Evolutionary conservation across 92 coral and sea anemone species (phyloP).

Genomic region (Palythoa grandis): DNA sequence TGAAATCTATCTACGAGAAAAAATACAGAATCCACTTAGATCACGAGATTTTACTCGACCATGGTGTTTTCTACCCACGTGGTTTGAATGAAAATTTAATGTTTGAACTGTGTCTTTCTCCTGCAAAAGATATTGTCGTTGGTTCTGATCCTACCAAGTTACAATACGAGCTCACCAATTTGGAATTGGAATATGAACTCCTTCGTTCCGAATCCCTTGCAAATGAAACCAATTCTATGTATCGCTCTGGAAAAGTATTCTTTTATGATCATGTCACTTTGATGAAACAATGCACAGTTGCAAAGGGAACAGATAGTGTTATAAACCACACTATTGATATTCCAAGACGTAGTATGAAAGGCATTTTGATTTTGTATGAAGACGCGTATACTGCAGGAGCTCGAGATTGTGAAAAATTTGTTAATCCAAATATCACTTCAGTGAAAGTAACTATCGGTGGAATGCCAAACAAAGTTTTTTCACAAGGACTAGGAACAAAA

Average conservation of each 20-base stretch:
- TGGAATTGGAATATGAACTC: not conserved
- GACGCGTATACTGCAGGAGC: not conserved
- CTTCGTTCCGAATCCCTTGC: not conserved
- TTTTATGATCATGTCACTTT: not conserved
- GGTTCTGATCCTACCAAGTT: not conserved
- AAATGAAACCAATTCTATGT: too few relatives aligned
- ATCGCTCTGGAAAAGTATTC: too few relatives aligned
- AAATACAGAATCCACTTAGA: not conserved
- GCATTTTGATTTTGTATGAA: not conserved
- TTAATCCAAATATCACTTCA: not conserved
- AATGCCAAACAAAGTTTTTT: not conserved
- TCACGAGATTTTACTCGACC: not conserved
- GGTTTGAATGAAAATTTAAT: not conserved
- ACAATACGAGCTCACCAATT: not conserved
- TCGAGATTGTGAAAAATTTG: not conserved
- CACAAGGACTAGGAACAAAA: not conserved
- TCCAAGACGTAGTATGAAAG: not conserved
- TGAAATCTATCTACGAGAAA: not conserved
- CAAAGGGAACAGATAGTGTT: too few relatives aligned
- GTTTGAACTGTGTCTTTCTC: not conserved
- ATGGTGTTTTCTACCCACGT: not conserved
- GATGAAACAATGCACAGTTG: not conserved
- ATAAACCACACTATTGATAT: too few relatives aligned
- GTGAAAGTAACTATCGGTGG: not conserved
- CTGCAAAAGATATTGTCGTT: not conserved